Evolutionary conservation across 2,888 invertebrate genomes (phyloP), one percentile per base, ranked within the genome.

Genomic region (Galeruca laticollis): DNA sequence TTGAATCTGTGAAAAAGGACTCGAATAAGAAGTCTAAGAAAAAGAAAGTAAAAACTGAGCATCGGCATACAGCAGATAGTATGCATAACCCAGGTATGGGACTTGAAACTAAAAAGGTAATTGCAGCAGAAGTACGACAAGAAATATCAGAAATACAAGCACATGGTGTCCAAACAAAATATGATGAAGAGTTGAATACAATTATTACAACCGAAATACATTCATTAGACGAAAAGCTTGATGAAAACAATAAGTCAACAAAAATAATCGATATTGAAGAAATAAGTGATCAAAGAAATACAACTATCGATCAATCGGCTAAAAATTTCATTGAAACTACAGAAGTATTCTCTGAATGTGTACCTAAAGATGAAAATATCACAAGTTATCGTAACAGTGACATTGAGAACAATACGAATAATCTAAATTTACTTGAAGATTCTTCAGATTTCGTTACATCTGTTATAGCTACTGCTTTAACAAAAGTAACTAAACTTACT

Each of bases 381-480:
- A 60, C 18, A 31, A 26, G 1, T n/a, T 8, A 10, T 60, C 10
- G n/a, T 21, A 40, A 26, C 13, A n/a, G 13, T 9, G 40, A 21
- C 13, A 35, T 35, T n/a, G 21, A 43, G 10, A 20, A 40, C 18
- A 40, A 40, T n/a, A 21, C 26, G 8, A 56, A 21, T 33, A 37
- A 66, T 54, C 20, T 43, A 69, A 62, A 66, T 61, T 35, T 61
- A 56, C 31, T 35, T 37, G 59, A 66, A 26, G 59, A 49, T 10
- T 66, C 66, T 13, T 35, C 66, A 15, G 43, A 63, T 47, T 59
- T 67, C 35, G 69, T 60, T 35, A 37, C 63, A 62, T 65, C 69
- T 37, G 59, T 68, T 43, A 72, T 67, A 40, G 63, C 69, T 1
- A 70, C 60, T n/a, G 72, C 71, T 20, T 65, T 72, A 35, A 66